Evolutionary conservation across 1,140 invertebrate genomes (phyloP), one percentile per base, ranked within the genome.

Genomic region (Protaetia brevitarsis): DNA sequence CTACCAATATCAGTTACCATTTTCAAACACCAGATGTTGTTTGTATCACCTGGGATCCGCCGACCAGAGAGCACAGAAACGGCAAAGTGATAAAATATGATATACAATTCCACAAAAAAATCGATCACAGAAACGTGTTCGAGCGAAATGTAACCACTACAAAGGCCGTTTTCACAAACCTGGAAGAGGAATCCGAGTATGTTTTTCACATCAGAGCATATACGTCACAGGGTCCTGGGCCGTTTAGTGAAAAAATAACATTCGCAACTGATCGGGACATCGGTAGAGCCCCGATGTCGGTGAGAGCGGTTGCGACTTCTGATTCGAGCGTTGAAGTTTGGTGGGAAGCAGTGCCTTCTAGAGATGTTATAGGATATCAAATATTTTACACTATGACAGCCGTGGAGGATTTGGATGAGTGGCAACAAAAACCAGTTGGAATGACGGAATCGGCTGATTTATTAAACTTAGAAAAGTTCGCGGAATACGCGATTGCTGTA

Each of bases 181-280:
- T 99, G 19, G 95, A 98, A 77, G 96, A 97, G 81, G 94, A 96
- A 75, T 95, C 94, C 0, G 94, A 98, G 77, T 99, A 99, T 79
- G 88, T 92, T 23, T 97, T 97, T 74, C 89, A 94, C 76, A 91
- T 99, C 1, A 87, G 92, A 70, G 95, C 96, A 0, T 93, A 93
- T 74, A 99, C 96, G 0, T 88, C 85, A 56, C 87, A 90, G 77
- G 96, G 96, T 1, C 83, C 88, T 4, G 96, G 96, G 2, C 96
- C 96, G 0, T 96, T 89, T 76, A 96, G 93, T 69, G 92, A 95
- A 69, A 90, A 90, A 72, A 82, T 92, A 4, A 86, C 88, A 8
- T 87, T 96, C 51, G 84, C 89, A 66, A 98, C 96, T 5, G 95
- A 93, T 70, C 85, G 90, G 51, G 94, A 96, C 72, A 94, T 96